These are phyloP conservation scores for Halisarca cf. caerulea DNA, from an alignment of 37 sponge, comb jelly and placozoan genomes.

Conservation along the genomic window DNA sequence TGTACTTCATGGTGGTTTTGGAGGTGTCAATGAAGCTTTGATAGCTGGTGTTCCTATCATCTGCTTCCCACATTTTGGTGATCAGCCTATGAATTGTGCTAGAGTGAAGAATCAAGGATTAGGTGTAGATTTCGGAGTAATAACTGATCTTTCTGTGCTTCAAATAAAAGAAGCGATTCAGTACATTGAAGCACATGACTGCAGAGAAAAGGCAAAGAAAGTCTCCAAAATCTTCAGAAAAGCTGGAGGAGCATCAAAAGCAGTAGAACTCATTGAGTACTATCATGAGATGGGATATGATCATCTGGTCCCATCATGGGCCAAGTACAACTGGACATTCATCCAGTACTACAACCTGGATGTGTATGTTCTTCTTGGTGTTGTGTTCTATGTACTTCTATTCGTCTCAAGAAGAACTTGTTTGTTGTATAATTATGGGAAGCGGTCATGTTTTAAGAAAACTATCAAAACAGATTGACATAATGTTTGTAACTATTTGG, in stretches of 20 bases:
- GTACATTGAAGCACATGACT: neutral
- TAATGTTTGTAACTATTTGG: too few relatives aligned
- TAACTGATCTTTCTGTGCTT: neutral
- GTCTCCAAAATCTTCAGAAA: neutral
- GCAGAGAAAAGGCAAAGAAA: neutral
- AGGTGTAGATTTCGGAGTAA: slow-evolving; percentile 10
- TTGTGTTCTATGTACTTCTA: too few relatives aligned
- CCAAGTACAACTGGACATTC: slow-evolving; percentile 20
- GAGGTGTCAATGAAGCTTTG: slow-evolving; percentile 38
- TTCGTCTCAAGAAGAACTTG: too few relatives aligned
- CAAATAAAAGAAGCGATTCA: neutral
- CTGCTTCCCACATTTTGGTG: neutral
- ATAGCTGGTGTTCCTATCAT: slow-evolving; percentile 30
- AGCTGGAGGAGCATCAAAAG: neutral
- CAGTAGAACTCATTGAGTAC: slow-evolving; percentile 21
- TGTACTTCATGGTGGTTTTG: slow-evolving; percentile 36
- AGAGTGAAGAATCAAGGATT: slow-evolving; percentile 11
- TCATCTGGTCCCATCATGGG: neutral
- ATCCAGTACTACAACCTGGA: slow-evolving; percentile 27
- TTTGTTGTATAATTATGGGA: too few relatives aligned
- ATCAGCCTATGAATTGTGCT: slow-evolving; percentile 24
- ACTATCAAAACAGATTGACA: too few relatives aligned
- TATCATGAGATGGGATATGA: slow-evolving; percentile 11
- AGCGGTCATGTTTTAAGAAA: too few relatives aligned
- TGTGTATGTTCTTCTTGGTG: neutral